These are phyloP conservation scores for Nebria brevicollis DNA, from an alignment of 2,888 invertebrate species.

Conservation along the genomic window DNA sequence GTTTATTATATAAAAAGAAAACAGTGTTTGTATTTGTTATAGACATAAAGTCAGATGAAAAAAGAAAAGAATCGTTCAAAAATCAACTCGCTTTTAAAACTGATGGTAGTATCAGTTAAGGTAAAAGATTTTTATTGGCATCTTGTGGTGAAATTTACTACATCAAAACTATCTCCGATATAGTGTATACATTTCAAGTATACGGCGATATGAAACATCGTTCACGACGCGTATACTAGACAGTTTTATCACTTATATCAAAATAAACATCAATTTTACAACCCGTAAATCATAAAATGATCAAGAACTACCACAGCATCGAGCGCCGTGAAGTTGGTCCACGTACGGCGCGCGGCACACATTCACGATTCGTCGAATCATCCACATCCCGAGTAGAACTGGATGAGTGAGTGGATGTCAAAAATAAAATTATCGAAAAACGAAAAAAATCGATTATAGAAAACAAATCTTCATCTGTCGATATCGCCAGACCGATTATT, in stretches of 20 bases:
- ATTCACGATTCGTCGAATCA: constrained; percentile 28
- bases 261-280: constrained; percentile 48
- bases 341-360: neutral
- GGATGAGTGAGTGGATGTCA: neutral
- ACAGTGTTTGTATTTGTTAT: too few relatives aligned
- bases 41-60: neutral
- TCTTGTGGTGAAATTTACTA: neutral
- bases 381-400: neutral
- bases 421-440: constrained; percentile 6
- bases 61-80: neutral
- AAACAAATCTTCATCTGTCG: constrained; percentile 53
- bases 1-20: too few relatives aligned
- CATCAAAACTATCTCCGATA: neutral
- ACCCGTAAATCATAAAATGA: constrained; percentile 44
- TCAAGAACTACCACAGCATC: constrained; percentile 15
- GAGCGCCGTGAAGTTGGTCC: neutral
- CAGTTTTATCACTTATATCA: constrained; percentile 46
- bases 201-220: neutral
- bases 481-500: constrained; percentile 53
- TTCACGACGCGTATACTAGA: constrained; percentile 26
- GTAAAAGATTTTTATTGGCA: constrained; percentile 1
- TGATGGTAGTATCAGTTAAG: neutral
- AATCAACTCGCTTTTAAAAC: neutral
- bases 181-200: constrained; percentile 1
- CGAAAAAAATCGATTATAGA: constrained; percentile 42